Percentiles rank a stretch among this genome's conserved stretches.
These are phyloP conservation scores for Pardosa pseudoannulata DNA, from an alignment of 2,888 invertebrate species.

Conservation along the genomic window DNA sequence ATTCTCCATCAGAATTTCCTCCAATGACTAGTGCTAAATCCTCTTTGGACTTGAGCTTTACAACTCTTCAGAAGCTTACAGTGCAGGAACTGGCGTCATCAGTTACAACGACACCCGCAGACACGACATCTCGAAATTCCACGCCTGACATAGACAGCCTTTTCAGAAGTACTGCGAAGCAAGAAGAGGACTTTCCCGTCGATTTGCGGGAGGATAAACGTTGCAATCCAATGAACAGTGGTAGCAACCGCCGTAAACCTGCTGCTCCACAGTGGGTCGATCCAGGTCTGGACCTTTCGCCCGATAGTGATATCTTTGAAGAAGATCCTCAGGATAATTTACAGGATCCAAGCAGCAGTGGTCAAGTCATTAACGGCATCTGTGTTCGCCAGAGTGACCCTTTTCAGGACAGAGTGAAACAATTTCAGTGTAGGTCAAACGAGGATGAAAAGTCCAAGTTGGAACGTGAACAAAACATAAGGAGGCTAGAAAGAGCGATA, in stretches of 20 bases:
- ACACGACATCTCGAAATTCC: conserved; percentile 24
- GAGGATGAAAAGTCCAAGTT: conserved; percentile 50
- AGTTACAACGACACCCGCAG: conserved; percentile 2
- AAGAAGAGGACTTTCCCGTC: conserved; percentile 51
- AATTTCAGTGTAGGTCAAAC: conserved; percentile 77
- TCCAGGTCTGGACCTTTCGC: conserved; percentile 82
- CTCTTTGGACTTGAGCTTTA: conserved; percentile 54
- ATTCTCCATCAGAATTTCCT: conserved; percentile 24
- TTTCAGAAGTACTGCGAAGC: conserved; percentile 20
- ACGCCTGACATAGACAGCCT: conserved; percentile 47
- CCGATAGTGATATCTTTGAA: conserved; percentile 75
- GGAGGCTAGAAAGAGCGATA: conserved; percentile 68
- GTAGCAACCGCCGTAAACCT: conserved; percentile 85
- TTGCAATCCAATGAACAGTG: conserved; percentile 4
- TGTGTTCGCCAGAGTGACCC: conserved; percentile 77
- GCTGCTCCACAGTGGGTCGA: conserved; percentile 98
- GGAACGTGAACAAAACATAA: conserved; percentile 71
- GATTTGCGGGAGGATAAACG: conserved; percentile 54
- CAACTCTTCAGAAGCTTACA: conserved; percentile 47
- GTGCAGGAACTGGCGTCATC: conserved; percentile 29
- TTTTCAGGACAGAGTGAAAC: conserved; percentile 85
- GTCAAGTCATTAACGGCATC: conserved; percentile 68
- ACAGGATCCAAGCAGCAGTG: conserved; percentile 75
- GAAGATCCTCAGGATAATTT: conserved; percentile 73
- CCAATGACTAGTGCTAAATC: conserved; percentile 6